Evolutionary conservation across 2,888 invertebrate species (phyloP).

Genomic region (Omphaloscelis lunosa): DNA sequence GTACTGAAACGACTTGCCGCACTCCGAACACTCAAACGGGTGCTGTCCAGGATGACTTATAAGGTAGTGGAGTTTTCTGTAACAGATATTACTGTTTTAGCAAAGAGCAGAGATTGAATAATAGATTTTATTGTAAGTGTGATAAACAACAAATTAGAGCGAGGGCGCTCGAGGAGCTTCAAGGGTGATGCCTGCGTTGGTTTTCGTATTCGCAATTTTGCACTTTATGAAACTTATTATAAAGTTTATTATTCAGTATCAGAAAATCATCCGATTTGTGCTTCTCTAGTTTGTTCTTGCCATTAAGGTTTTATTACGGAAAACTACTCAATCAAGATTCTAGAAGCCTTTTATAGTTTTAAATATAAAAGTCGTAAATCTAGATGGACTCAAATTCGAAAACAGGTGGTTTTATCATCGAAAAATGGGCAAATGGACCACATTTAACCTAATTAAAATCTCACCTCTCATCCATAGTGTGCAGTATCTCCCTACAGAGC

Average conservation of each 20-base stretch:
- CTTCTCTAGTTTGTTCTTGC: background rate
- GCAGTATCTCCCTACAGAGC: slow-evolving; percentile 84
- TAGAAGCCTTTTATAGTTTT: background rate
- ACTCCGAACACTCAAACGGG: slow-evolving; percentile 88
- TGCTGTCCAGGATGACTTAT: slow-evolving; percentile 88
- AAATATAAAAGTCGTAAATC: background rate
- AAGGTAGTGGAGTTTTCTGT: slow-evolving; percentile 89
- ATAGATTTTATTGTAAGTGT: background rate
- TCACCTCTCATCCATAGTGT: slow-evolving; percentile 88
- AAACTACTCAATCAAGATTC: background rate
- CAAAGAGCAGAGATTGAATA: background rate
- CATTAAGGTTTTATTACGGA: background rate
- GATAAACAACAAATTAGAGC: background rate
- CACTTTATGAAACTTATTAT: too few relatives aligned
- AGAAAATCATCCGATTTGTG: background rate
- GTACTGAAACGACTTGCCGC: slow-evolving; percentile 90
- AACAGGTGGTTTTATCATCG: background rate
- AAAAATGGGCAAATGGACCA: background rate
- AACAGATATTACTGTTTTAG: background rate
- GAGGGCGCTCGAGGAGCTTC: background rate
- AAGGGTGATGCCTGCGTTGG: background rate
- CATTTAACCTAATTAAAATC: background rate
- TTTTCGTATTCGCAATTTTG: slow-evolving; percentile 2
- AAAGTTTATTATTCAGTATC: background rate
- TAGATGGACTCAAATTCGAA: background rate